Base-by-base conservation (phyloP, 2,888 invertebrate genomes). In the Leptogaster cylindrica region DNA sequence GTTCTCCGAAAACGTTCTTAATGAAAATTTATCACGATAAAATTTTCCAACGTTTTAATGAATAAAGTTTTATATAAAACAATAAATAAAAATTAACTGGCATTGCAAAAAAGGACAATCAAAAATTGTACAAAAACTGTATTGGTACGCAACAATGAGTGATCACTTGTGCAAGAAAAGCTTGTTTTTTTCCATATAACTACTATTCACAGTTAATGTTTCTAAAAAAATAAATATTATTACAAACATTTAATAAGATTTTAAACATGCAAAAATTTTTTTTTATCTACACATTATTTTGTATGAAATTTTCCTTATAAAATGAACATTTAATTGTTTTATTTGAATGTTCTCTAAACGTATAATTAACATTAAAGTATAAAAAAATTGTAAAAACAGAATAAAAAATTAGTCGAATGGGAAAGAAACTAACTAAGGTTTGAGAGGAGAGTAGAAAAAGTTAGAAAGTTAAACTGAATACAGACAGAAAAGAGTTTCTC, bases 381-480 rank as follows among this genome's bases (percentile, higher is more conserved):
- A 10, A 52, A 52, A 68, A 33, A 58, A 39, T n/a, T 10, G 66
- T 69, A 27, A 67, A 66, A 66, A 33, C 23, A 66, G 51, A 67
- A 52, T 41, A 52, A 65, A 65, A 28, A 55, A 65, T 50, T 55
- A 61, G 44, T 16, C 20, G 55, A 70, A 12, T 28, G 39, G 65
- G 50, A 55, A 39, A 69, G 51, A 68, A 70, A 73, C 68, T 27
- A 63, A 44, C 28, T 10, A 48, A 12, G 2, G 31, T 31, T 31
- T 12, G 36, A 12, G 12, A 3, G 31, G 4, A 4, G 16, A 66
- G 39, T 46, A 69, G 68, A 66, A 28, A 65, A 41, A 51, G 52
- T 69, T 61, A 68, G 65, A 58, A 44, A 68, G 36, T 58, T 55
- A 70, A 25, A 68, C 39, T 52, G 25, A 50, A 68, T 10, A 48